phyloP scores from a whole-genome alignment of 2,113 vertebrate species.

The Syngnathus typhle region DNA sequence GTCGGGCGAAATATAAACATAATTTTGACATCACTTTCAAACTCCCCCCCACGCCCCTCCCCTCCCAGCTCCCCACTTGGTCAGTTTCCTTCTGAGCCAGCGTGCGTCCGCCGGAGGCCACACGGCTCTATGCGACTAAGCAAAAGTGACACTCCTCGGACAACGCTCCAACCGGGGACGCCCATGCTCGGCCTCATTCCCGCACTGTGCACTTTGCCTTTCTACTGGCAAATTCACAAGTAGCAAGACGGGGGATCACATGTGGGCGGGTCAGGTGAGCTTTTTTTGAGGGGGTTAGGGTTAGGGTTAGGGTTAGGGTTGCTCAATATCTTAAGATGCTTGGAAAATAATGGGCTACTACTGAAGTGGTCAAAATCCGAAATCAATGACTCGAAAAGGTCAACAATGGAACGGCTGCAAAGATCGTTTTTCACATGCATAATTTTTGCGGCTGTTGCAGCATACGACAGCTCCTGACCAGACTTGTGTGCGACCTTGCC shows the following conservation, averaged over 20 bases:
- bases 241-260: neutral
- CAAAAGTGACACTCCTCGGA: slow-evolving; percentile 70
- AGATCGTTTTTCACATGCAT: neutral
- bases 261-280: neutral
- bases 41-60: neutral
- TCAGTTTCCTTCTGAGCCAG: slow-evolving; percentile 44
- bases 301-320: too few relatives aligned
- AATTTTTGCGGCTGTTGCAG: slow-evolving; percentile 46
- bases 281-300: too few relatives aligned
- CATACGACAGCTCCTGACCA: slow-evolving; percentile 60
- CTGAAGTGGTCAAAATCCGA: too few relatives aligned
- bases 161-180: slow-evolving; percentile 56
- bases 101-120: slow-evolving; percentile 54
- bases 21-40: slow-evolving; percentile 47
- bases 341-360: too few relatives aligned
- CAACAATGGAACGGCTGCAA: too few relatives aligned
- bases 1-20: slow-evolving; percentile 43
- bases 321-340: too few relatives aligned
- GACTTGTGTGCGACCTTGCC: slow-evolving; percentile 71
- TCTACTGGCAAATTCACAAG: slow-evolving; percentile 47
- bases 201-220: neutral
- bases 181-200: slow-evolving; percentile 1
- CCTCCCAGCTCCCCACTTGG: slow-evolving; percentile 21
- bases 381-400: too few relatives aligned
- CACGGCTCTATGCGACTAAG: slow-evolving; percentile 68